phyloP scores from a whole-genome alignment of 2,888 invertebrate genomes.

The Andrena fulva region DNA sequence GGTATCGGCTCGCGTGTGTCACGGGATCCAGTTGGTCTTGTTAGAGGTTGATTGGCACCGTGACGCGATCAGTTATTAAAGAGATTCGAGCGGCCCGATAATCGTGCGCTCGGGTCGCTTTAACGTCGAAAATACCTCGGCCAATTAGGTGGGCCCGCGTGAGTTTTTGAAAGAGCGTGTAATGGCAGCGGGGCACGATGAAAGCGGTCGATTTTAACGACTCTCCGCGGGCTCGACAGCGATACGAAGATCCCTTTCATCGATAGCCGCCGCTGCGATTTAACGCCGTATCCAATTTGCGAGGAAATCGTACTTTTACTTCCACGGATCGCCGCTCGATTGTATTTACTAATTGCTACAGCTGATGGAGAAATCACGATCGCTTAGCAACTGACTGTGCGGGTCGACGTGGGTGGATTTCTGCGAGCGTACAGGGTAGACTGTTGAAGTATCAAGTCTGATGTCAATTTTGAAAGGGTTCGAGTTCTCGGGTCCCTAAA shows the following conservation, averaged over 20 bases:
- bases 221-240: neutral
- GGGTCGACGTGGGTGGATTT: neutral
- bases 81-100: slow-evolving; percentile 22
- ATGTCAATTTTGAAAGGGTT: no score
- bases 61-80: slow-evolving; percentile 47
- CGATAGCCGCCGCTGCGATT: slow-evolving; percentile 4
- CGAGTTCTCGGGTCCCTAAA: no score
- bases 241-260: slow-evolving; percentile 18
- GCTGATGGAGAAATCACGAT: neutral
- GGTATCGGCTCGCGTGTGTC: slow-evolving; percentile 36
- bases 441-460: no score
- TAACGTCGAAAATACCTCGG: slow-evolving; percentile 11
- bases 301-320: slow-evolving; percentile 12
- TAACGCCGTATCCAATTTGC: slow-evolving; percentile 6
- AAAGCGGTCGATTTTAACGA: slow-evolving; percentile 1
- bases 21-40: slow-evolving; percentile 26
- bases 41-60: slow-evolving; percentile 42
- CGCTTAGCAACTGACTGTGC: neutral
- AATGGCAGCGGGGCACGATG: neutral
- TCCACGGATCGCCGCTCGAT: slow-evolving; percentile 6
- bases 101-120: slow-evolving; percentile 14
- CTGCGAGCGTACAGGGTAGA: no score
- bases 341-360: slow-evolving; percentile 14
- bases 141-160: neutral
- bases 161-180: neutral